Percentiles rank a stretch among this genome's conserved stretches.
phyloP scores from a whole-genome alignment of 2,888 invertebrate genomes.

The Lochmaea capreae region DNA sequence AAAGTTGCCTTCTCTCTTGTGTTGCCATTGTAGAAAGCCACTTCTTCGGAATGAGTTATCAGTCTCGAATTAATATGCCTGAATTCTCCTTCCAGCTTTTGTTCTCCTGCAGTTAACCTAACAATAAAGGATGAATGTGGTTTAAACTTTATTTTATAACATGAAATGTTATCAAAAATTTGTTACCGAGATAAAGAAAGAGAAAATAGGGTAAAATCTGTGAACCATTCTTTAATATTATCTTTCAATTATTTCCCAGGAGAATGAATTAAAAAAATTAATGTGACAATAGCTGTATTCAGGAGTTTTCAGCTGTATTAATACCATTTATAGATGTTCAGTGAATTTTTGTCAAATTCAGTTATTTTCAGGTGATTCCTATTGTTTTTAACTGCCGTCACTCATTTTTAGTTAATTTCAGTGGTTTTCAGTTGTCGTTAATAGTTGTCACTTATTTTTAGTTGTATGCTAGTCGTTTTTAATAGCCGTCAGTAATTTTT shows the following conservation, averaged over 20 bases:
- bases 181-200: neutral
- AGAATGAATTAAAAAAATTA: no score
- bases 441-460: neutral
- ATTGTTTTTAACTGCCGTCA: neutral
- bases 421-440: no score
- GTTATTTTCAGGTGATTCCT: neutral
- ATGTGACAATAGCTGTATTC: no score
- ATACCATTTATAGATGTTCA: no score
- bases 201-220: neutral
- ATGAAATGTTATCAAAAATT: neutral
- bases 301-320: no score
- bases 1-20: constrained; percentile 89
- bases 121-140: neutral
- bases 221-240: no score
- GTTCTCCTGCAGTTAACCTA: constrained; percentile 88
- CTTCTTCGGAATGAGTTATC: constrained; percentile 97
- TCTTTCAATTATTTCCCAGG: no score
- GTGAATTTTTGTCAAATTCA: neutral
- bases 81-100: constrained; percentile 98
- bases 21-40: constrained; percentile 86
- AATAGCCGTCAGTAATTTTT: no score
- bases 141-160: neutral
- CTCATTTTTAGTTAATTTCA: neutral
- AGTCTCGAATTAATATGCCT: constrained; percentile 95
- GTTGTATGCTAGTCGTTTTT: neutral